Conservation (phyloP, 2,797 vertebrate genomes). For the Muscicapa striata region DNA sequence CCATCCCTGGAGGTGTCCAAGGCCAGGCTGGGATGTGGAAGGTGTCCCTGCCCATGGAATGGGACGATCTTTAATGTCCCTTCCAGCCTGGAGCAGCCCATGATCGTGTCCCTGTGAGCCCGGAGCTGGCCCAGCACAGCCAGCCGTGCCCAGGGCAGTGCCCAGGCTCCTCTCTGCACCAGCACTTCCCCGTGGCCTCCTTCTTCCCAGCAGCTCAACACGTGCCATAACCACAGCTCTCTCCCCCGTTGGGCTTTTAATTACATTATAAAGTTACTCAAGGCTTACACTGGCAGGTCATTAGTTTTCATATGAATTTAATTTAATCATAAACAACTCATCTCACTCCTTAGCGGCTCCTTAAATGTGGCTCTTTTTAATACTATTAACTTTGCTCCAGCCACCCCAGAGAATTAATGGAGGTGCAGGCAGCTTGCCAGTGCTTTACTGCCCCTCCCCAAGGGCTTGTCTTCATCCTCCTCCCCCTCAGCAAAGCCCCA, state of each 20-base stretch:
- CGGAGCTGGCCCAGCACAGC: background rate
- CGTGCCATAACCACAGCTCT: constrained; percentile 9
- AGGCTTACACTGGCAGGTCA: constrained; percentile 42
- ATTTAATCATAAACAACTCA: constrained; percentile 61
- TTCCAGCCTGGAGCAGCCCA: background rate
- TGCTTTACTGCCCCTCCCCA: background rate
- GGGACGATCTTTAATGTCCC: too few relatives aligned
- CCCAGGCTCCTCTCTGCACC: background rate
- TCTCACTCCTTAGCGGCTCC: constrained; percentile 42
- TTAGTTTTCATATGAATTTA: constrained; percentile 57
- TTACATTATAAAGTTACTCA: constrained; percentile 59
- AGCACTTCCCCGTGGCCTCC: background rate
- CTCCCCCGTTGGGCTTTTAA: constrained; percentile 28
- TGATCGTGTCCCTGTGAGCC: background rate
- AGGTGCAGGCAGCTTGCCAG: background rate
- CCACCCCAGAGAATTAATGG: background rate
- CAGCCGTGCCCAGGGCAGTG: background rate
- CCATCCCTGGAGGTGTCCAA: background rate
- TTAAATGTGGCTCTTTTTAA: constrained; percentile 22
- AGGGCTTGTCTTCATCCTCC: background rate
- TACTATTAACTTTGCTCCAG: background rate
- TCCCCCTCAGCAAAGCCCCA: background rate
- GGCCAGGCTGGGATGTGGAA: background rate
- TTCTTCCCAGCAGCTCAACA: background rate
- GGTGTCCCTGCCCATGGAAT: background rate